Conservation (phyloP, 1,140 invertebrate genomes). For the Cydia strobilella region DNA sequence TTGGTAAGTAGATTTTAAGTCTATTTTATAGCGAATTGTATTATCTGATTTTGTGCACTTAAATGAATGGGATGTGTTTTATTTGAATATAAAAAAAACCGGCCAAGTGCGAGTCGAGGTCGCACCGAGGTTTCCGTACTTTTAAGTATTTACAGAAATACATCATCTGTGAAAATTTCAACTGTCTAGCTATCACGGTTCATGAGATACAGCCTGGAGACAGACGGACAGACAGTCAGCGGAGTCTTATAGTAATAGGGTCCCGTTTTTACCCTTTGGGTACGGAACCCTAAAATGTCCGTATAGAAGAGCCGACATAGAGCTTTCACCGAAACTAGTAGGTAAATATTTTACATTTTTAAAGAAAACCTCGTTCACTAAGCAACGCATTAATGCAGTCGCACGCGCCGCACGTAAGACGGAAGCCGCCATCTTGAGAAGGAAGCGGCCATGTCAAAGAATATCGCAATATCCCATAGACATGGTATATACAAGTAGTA, state of each 20-base stretch:
- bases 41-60: neutral
- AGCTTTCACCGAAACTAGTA: neutral
- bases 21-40: neutral
- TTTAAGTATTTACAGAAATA: no score
- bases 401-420: neutral
- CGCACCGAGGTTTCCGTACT: no score
- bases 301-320: neutral
- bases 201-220: no score
- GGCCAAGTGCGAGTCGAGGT: no score
- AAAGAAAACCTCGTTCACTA: neutral
- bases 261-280: no score
- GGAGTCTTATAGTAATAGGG: no score
- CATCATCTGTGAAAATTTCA: no score
- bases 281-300: no score
- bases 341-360: neutral
- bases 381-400: neutral
- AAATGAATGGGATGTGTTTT: neutral
- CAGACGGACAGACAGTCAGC: no score
- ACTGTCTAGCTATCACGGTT: no score
- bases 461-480: slow-evolving; percentile 15
- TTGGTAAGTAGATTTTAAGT: neutral
- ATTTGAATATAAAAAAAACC: no score
- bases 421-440: neutral
- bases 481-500: no score
- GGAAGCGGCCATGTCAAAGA: slow-evolving; percentile 9